Evolutionary conservation across 1,140 invertebrate genomes (phyloP), one percentile per base, ranked within the genome.

Genomic region (Zaprionus africanus): DNA sequence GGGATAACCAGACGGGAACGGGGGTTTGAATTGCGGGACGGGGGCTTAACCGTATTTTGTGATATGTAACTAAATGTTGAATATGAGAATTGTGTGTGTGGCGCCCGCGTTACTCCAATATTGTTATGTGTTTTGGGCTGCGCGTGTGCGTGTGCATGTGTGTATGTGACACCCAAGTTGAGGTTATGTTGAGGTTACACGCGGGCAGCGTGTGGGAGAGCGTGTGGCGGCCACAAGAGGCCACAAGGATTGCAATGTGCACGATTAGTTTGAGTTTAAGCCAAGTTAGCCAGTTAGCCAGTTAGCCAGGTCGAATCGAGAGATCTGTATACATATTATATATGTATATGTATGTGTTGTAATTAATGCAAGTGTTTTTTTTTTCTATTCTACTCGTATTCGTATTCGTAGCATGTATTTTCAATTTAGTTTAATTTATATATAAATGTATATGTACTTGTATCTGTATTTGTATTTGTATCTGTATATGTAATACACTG

Each of bases 51-150:
- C 66, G 69, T 66, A 68, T 68, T 86, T 87, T 87, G 83, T 87
- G 83, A 87, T 87, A 87, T 87, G 78, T 77, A 79, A 77, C 78
- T 79, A 79, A 46, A 73, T 81, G 79, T 60, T 83, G 81, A 83
- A 83, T 83, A 83, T 77, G 81, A 66, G 19, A 36, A 54, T 53
- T 43, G 17, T 22, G 28, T 13, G 22, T 17, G 51, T 24, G 38
- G n/a, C 58, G n/a, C 28, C 34, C 9, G 57, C 54, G 71, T 61
- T 73, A 65, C 54, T 38, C 31, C 62, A 69, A 75, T 79, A 61
- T 63, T 63, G 64, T 69, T 75, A 60, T 73, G 31, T 34, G 31
- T 34, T 34, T 34, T 34, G 31, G 31, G 9, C 31, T 34, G 31
- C 31, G 31, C 9, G 38, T 64, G 67, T 66, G 17, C 11, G 17